Conservation (phyloP, 1,140 invertebrate genomes). For the Dendroctonus valens region DNA sequence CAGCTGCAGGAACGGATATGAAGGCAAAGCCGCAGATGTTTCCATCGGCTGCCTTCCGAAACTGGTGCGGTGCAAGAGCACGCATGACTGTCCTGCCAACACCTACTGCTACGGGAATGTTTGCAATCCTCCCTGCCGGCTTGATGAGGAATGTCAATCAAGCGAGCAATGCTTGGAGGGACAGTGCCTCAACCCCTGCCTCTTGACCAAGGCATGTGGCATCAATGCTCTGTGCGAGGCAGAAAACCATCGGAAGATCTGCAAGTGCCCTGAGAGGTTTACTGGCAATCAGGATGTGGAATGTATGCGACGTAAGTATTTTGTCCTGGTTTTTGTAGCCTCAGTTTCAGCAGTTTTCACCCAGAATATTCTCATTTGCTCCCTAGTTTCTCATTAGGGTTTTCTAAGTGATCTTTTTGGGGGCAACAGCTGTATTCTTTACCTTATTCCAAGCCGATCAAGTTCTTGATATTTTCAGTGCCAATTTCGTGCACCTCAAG, state of each 20-base stretch:
- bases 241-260: slow-evolving; percentile 74
- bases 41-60: slow-evolving; percentile 73
- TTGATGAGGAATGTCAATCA: slow-evolving; percentile 75
- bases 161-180: slow-evolving; percentile 78
- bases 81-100: slow-evolving; percentile 70
- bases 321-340: too few relatives aligned
- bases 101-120: slow-evolving; percentile 79
- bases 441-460: not conserved
- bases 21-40: slow-evolving; percentile 69
- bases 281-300: slow-evolving; percentile 82
- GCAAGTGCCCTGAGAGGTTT: slow-evolving; percentile 79
- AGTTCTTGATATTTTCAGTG: slow-evolving; percentile 54
- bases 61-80: slow-evolving; percentile 67
- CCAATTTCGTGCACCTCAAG: slow-evolving; percentile 71
- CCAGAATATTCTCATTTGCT: too few relatives aligned
- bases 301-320: slow-evolving; percentile 75
- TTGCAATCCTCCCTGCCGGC: slow-evolving; percentile 77
- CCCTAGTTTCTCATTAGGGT: too few relatives aligned
- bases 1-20: slow-evolving; percentile 73
- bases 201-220: slow-evolving; percentile 75
- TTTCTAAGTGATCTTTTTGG: too few relatives aligned
- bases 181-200: slow-evolving; percentile 83
- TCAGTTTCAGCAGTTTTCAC: too few relatives aligned
- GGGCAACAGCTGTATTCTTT: slow-evolving; percentile 11
- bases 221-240: slow-evolving; percentile 81